Evolutionary conservation across 1,140 invertebrate species (phyloP), one percentile per base, ranked within the genome.

Genomic region (Rhopalosiphum padi): DNA sequence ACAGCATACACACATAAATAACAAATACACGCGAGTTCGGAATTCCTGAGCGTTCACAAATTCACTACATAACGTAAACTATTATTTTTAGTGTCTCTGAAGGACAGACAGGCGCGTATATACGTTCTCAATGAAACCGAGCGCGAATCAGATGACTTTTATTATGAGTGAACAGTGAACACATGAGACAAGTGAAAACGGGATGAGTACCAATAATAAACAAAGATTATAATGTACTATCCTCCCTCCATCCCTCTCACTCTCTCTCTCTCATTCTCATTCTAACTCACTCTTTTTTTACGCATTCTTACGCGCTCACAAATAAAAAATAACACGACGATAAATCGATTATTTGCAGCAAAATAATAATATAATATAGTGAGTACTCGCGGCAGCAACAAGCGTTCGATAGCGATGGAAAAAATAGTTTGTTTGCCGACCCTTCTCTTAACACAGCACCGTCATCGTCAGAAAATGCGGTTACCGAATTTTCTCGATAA

Each of bases 21-120:
- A 18, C 55, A 41, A 15, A 41, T 30, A 90, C 22, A 55, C 35
- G 35, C 51, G 23, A 41, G 35, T 37, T 9, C 35, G 22, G 21
- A 90, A 90, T 90, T 90, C 55, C 25, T 43, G 15, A 90, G 43
- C n/a, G 30, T 90, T 90, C 55, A 60, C 43, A 43, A 90, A 68
- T 90, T 68, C 37, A 3, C n/a, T 37, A 22, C 25, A 23, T 46
- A 68, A 90, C 35, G 89, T 90, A 90, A 90, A 68, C 55, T 55
- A 90, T 90, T 90, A 90, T 90, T 90, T 90, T 90, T 90, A 90
- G 89, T 68, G 53, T 68, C 37, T 90, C 37, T 43, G 89, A 90
- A 90, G 89, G 88, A 90, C 88, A 89, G n/a, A 7, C 48, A 35
- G 9, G 35, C 9, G n/a, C 48, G 60, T 77, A n/a, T 22, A 51